These are phyloP conservation scores for Neoascia interrupta DNA, from an alignment of 2,888 invertebrate species.

Conservation along the genomic window DNA sequence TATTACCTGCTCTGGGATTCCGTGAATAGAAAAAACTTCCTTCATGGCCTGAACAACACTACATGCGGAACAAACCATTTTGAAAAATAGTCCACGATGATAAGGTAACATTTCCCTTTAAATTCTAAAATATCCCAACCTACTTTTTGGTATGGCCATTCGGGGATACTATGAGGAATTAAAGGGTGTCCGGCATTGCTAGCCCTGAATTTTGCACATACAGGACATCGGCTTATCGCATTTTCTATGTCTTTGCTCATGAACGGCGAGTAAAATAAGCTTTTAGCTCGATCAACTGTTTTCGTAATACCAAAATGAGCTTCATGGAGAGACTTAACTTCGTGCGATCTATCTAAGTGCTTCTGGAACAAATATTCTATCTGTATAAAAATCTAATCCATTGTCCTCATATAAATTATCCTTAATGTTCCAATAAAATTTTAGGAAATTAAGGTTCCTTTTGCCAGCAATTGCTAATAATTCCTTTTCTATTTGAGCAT, in stretches of 20 bases:
- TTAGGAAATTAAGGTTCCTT: constrained; percentile 73
- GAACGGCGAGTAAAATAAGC: constrained; percentile 1
- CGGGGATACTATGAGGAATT: neutral
- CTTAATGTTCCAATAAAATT: constrained; percentile 4
- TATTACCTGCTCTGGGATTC: no score
- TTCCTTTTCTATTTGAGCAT: no score
- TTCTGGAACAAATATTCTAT: constrained; percentile 20
- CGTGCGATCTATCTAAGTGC: neutral
- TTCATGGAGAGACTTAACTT: constrained; percentile 9
- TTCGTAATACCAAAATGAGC: no score
- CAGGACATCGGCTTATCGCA: neutral
- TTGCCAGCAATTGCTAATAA: no score
- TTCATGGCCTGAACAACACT: neutral
- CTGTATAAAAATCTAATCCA: constrained; percentile 15
- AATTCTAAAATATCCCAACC: constrained; percentile 1
- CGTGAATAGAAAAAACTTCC: no score
- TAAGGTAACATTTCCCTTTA: neutral
- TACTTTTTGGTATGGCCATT: neutral
- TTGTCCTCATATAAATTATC: constrained; percentile 6
- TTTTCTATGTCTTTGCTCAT: neutral
- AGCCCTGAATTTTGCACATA: neutral
- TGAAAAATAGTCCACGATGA: neutral
- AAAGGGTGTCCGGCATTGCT: neutral
- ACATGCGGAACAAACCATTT: neutral
- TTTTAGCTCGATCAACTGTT: no score